phyloP scores from a whole-genome alignment of 2,113 vertebrate species.

The Alexandromys fortis region DNA sequence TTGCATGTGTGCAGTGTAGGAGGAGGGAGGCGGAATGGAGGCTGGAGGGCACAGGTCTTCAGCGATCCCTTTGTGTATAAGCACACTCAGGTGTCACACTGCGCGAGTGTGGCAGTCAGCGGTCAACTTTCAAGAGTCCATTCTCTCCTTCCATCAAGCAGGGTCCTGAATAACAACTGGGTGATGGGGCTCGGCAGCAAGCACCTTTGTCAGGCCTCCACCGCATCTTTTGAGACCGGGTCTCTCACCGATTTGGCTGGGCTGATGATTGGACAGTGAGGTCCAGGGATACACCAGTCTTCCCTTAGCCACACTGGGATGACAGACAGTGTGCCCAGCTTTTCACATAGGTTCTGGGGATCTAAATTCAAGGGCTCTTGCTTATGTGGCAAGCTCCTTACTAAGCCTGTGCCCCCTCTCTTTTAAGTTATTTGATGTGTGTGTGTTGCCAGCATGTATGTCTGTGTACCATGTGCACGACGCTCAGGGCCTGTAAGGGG shows the following conservation, averaged over 20 bases:
- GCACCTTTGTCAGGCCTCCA: not conserved
- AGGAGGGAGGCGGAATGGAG: not conserved
- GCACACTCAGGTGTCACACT: no score
- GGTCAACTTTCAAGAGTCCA: not conserved
- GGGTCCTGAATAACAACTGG: not conserved
- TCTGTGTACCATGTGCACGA: not conserved
- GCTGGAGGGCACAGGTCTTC: not conserved
- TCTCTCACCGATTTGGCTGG: not conserved
- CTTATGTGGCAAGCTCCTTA: not conserved
- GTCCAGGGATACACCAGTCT: not conserved
- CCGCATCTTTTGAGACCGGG: not conserved
- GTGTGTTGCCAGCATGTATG: not conserved
- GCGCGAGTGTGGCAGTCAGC: not conserved
- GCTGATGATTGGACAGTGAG: not conserved
- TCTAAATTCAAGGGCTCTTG: not conserved
- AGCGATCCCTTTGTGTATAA: not conserved
- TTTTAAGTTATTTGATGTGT: not conserved
- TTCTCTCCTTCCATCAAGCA: no score
- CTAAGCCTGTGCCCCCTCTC: no score
- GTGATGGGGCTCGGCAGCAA: not conserved
- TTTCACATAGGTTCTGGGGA: not conserved
- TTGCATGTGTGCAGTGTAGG: not conserved
- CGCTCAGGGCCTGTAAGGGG: not conserved
- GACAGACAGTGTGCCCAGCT: not conserved
- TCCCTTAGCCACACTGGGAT: not conserved